Evolutionary conservation across 2,797 vertebrate species (phyloP).

Genomic region (Anomalospiza imberbis): DNA sequence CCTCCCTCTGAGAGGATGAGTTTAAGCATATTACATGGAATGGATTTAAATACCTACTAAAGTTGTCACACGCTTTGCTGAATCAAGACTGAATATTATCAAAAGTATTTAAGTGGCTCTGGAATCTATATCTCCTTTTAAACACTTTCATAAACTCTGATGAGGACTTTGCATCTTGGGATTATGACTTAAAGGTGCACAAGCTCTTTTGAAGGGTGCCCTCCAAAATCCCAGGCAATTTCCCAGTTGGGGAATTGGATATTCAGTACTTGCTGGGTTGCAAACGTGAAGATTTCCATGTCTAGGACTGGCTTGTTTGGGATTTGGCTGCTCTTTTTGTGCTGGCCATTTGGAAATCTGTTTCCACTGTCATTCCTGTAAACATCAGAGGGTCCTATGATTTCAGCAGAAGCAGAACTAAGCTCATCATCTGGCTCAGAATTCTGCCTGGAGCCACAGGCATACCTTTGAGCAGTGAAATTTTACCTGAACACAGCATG

Average conservation of each 20-base stretch:
- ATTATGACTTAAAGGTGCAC: background rate
- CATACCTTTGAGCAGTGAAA: background rate
- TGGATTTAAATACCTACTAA: constrained; percentile 5
- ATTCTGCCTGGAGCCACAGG: background rate
- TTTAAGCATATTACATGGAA: background rate
- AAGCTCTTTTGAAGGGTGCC: background rate
- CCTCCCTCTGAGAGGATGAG: background rate
- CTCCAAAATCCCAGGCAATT: background rate
- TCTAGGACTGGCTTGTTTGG: background rate
- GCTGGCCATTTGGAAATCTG: background rate
- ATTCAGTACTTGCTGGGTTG: background rate
- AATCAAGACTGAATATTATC: background rate
- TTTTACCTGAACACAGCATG: background rate
- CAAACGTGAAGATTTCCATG: accelerated
- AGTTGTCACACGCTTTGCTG: background rate
- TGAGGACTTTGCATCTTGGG: background rate
- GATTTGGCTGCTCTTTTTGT: background rate
- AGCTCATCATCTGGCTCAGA: background rate
- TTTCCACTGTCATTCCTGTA: background rate
- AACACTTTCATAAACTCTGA: background rate
- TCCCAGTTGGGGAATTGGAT: background rate
- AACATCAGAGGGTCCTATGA: background rate
- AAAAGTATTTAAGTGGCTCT: background rate
- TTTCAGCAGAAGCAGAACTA: background rate
- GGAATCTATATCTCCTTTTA: background rate